Evolutionary conservation across 2,797 vertebrate species (phyloP).

Genomic region (Pseudochromis fuscus): DNA sequence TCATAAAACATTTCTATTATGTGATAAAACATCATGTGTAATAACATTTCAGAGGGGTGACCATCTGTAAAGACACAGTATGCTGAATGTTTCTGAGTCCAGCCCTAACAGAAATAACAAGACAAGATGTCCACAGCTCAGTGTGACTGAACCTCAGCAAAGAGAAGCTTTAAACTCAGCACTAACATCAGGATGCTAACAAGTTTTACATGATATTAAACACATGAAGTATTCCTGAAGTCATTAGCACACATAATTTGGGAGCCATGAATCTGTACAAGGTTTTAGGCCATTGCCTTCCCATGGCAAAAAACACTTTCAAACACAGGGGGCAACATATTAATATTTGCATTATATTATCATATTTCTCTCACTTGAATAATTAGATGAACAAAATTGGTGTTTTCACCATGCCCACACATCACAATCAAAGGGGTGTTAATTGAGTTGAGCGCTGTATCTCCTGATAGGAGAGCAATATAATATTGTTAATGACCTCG

Average conservation of each 20-base stretch:
- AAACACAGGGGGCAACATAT: background rate
- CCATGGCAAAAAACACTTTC: background rate
- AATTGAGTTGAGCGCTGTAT: background rate
- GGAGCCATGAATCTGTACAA: background rate
- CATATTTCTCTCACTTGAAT: background rate
- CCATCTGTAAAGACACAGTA: too few species aligned
- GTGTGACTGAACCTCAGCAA: background rate
- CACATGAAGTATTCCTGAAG: background rate
- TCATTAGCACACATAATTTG: background rate
- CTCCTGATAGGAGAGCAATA: background rate
- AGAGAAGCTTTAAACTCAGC: background rate
- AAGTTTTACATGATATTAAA: background rate
- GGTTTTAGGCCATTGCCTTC: background rate
- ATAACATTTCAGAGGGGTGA: too few species aligned
- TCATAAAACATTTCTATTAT: constrained; percentile 20
- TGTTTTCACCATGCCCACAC: background rate
- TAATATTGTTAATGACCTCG: constrained; percentile 12
- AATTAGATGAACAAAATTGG: background rate
- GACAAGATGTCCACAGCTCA: too few species aligned
- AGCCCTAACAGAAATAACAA: too few species aligned
- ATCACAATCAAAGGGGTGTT: background rate
- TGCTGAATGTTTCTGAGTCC: too few species aligned
- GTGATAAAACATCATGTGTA: background rate
- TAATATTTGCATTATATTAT: background rate
- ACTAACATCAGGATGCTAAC: background rate